These are phyloP conservation scores for Eupsilia transversa DNA, from an alignment of 2,888 invertebrate genomes.

Conservation along the genomic window DNA sequence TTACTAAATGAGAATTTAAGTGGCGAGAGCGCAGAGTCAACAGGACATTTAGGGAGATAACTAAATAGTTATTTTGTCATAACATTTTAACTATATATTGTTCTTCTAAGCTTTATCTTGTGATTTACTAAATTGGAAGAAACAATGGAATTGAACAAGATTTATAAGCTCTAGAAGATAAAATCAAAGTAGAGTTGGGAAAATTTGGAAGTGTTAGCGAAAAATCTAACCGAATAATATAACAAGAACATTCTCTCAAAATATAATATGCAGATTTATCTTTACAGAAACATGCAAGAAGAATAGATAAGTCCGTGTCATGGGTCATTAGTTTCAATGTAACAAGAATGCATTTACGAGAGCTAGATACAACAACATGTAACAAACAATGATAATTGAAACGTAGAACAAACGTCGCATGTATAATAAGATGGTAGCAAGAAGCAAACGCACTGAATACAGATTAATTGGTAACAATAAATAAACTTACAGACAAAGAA, in stretches of 20 bases:
- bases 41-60: constrained; percentile 49
- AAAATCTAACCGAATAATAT: constrained; percentile 7
- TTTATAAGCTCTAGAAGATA: constrained; percentile 2
- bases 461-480: constrained; percentile 84
- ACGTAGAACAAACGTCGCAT: constrained; percentile 82
- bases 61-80: constrained; percentile 28
- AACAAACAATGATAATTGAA: constrained; percentile 79
- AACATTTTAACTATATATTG: constrained; percentile 31
- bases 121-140: constrained; percentile 18
- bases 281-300: constrained; percentile 45
- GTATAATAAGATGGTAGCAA: constrained; percentile 80
- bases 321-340: constrained; percentile 75
- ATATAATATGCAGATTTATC: constrained; percentile 44
- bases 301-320: constrained; percentile 63
- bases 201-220: background rate
- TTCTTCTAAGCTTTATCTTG: constrained; percentile 23
- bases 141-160: constrained; percentile 6
- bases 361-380: constrained; percentile 76
- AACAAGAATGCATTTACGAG: constrained; percentile 77
- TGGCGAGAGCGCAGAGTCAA: constrained; percentile 29
- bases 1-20: constrained; percentile 54
- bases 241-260: constrained; percentile 13
- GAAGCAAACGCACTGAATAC: constrained; percentile 81
- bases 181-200: background rate
- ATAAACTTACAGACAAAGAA: constrained; percentile 82